These are phyloP conservation scores for Caenorhabditis plicata DNA, from an alignment of 2,888 invertebrate species.

Conservation along the genomic window DNA sequence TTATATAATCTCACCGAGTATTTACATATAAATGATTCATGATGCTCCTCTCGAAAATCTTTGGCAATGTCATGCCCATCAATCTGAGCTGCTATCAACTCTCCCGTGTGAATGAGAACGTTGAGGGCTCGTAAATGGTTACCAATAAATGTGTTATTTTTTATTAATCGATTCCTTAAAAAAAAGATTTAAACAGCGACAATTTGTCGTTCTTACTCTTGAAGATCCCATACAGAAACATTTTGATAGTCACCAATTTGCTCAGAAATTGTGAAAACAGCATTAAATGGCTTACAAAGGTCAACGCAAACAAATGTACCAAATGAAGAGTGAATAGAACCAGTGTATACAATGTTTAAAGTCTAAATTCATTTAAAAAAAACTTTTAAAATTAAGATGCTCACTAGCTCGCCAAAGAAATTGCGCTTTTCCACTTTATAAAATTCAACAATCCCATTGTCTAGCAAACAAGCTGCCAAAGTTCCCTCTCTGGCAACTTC, in stretches of 20 bases:
- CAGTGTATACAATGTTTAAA: conserved; percentile 3
- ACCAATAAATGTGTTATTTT: background rate
- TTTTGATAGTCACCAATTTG: background rate
- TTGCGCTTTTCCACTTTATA: conserved; percentile 8
- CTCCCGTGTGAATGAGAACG: conserved; percentile 15
- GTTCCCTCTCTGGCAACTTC: background rate
- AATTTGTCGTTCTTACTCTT: background rate
- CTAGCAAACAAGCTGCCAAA: conserved; percentile 7
- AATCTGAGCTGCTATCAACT: conserved; percentile 4
- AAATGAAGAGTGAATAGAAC: conserved; percentile 10
- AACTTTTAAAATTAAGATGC: conserved; percentile 4
- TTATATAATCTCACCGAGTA: conserved; percentile 4
- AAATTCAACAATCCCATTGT: conserved; percentile 16
- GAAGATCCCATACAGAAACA: conserved; percentile 21
- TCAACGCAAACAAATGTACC: conserved; percentile 4
- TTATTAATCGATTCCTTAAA: conserved; percentile 2
- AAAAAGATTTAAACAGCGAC: background rate
- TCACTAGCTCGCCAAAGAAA: background rate
- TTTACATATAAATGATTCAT: background rate
- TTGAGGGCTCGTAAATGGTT: conserved; percentile 11
- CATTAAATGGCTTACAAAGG: conserved; percentile 9
- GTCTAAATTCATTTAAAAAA: conserved; percentile 1
- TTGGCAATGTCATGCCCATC: conserved; percentile 9
- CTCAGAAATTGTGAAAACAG: conserved; percentile 10
- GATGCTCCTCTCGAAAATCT: background rate